phyloP scores from a whole-genome alignment of 2,113 vertebrate genomes.

The Hippocampus guttulatus region DNA sequence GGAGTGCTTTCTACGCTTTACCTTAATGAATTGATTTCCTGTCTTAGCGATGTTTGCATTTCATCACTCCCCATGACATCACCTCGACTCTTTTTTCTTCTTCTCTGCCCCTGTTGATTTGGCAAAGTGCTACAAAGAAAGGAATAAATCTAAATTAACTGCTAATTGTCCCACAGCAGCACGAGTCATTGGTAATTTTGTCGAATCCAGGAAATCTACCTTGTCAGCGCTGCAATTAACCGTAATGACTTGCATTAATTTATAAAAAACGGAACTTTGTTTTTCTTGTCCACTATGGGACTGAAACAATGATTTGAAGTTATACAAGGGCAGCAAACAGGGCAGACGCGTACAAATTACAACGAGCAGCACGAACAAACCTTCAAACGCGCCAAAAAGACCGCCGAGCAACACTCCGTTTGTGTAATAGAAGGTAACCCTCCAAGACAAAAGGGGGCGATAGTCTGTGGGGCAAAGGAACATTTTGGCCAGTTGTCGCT shows the following conservation, averaged over 20 bases:
- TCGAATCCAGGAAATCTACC: neutral
- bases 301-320: neutral
- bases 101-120: slow-evolving; percentile 7
- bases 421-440: neutral
- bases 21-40: slow-evolving; percentile 67
- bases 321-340: neutral
- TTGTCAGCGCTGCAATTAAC: slow-evolving; percentile 11
- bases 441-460: neutral
- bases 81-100: slow-evolving; percentile 9
- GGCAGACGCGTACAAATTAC: neutral
- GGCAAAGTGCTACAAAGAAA: slow-evolving; percentile 7
- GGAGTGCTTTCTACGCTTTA: slow-evolving; percentile 57
- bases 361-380: neutral
- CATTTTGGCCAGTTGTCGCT: too few species aligned
- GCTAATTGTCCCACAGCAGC: slow-evolving; percentile 10
- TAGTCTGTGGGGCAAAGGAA: neutral
- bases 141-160: slow-evolving; percentile 5
- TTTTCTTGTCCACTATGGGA: neutral
- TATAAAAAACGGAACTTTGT: neutral
- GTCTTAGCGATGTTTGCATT: slow-evolving; percentile 48
- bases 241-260: neutral
- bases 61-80: slow-evolving; percentile 52
- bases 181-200: slow-evolving; percentile 5
- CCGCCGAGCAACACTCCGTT: too few species aligned
- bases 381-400: too few species aligned